A percentile compares a stretch with the other conserved stretches of the same genome.
Conservation (phyloP, 2,113 vertebrate genomes). For the Pimephales promelas region DNA sequence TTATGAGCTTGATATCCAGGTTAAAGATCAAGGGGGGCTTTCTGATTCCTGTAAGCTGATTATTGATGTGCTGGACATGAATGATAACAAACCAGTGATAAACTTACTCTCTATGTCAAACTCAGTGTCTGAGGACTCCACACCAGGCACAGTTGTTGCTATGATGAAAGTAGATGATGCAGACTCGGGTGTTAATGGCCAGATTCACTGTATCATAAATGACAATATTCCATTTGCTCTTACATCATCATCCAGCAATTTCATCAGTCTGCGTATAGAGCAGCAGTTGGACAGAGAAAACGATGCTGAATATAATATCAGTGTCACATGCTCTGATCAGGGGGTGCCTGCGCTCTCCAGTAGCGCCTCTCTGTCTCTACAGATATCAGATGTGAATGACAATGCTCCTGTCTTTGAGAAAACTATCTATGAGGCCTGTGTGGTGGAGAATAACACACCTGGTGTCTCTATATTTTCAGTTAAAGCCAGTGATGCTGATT, state of each 20-base stretch:
- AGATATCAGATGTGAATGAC: constrained; percentile 76
- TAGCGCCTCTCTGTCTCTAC: constrained; percentile 69
- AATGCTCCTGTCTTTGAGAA: constrained; percentile 76
- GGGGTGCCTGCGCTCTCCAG: constrained; percentile 71
- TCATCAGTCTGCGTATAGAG: constrained; percentile 50
- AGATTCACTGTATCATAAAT: constrained; percentile 53
- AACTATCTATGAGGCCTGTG: constrained; percentile 67
- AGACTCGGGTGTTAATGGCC: constrained; percentile 59
- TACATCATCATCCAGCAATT: constrained; percentile 46
- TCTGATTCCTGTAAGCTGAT: constrained; percentile 62
- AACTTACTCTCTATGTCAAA: constrained; percentile 60
- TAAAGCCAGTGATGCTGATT: constrained; percentile 70
- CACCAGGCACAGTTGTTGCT: constrained; percentile 44
- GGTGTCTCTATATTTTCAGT: constrained; percentile 71
- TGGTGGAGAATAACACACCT: constrained; percentile 74
- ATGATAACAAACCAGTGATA: constrained; percentile 66
- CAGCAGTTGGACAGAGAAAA: constrained; percentile 56
- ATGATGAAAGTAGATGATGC: constrained; percentile 65
- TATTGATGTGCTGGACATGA: constrained; percentile 71
- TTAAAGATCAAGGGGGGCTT: constrained; percentile 67
- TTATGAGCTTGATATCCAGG: constrained; percentile 65
- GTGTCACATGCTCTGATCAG: constrained; percentile 70
- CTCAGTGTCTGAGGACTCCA: constrained; percentile 57
- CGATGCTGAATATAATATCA: constrained; percentile 62
- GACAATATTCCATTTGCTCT: constrained; percentile 58